These are phyloP conservation scores for Odocoileus hemionus DNA, from an alignment of 2,113 vertebrate species.

Conservation along the genomic window DNA sequence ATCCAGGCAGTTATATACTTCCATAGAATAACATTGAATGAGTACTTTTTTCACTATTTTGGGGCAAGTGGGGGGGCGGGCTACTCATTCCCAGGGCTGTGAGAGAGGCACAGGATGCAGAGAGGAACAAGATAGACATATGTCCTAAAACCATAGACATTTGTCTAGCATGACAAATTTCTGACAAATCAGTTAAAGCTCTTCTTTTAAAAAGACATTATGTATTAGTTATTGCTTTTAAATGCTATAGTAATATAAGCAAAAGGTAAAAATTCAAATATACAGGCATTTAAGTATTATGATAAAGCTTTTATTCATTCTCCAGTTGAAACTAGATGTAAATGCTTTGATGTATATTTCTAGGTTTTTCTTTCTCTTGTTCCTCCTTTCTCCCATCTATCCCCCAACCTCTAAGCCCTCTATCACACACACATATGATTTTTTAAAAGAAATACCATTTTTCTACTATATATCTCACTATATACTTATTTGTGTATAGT, in stretches of 20 bases:
- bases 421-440: not conserved
- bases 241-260: not conserved
- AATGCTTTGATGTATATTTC: not conserved
- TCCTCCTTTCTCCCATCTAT: not conserved
- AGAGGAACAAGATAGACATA: not conserved
- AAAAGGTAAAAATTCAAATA: not conserved
- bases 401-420: not conserved
- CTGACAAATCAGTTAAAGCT: not conserved
- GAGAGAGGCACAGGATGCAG: not conserved
- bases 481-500: not conserved
- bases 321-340: not conserved
- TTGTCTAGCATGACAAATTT: not conserved
- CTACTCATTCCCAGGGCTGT: not conserved
- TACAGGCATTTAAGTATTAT: not conserved
- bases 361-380: not conserved
- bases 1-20: not conserved
- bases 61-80: accelerated
- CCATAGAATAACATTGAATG: not conserved
- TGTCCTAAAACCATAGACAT: not conserved
- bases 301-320: not conserved
- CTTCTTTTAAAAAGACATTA: not conserved
- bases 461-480: not conserved
- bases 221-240: not conserved
- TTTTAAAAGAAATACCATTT: not conserved
- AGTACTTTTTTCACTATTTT: not conserved